phyloP scores from a whole-genome alignment of 2,888 invertebrate species.

The Heliconius hortense region DNA sequence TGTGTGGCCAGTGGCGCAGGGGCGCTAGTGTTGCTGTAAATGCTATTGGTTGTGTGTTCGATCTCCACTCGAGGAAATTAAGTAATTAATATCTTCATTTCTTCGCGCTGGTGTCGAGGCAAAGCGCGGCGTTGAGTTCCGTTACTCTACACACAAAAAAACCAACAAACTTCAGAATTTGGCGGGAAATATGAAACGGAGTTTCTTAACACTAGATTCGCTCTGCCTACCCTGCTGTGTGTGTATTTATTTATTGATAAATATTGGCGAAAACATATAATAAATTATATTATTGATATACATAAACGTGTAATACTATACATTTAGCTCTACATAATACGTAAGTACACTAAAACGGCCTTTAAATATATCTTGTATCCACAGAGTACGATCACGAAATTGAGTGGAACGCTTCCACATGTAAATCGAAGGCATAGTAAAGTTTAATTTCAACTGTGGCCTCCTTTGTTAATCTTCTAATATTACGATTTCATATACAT shows the following conservation, averaged over 20 bases:
- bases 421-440: conserved; percentile 9
- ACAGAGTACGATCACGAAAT: background rate
- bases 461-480: background rate
- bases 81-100: no score
- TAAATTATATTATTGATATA: no score
- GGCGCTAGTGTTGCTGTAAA: background rate
- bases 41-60: background rate
- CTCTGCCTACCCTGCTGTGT: no score
- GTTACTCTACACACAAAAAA: no score
- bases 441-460: background rate
- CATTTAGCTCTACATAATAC: background rate
- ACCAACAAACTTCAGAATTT: no score
- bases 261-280: no score
- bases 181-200: no score
- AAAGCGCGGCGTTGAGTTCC: no score
- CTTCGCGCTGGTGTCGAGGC: no score
- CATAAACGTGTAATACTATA: no score
- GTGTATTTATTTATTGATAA: background rate
- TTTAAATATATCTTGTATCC: conserved; percentile 11
- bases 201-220: no score
- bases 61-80: no score
- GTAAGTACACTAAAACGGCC: background rate
- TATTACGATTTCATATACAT: background rate
- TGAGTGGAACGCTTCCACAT: conserved; percentile 12
- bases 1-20: background rate